Percentiles rank a stretch among this genome's conserved stretches.
These are phyloP conservation scores for Todiramphus chloris DNA, from an alignment of 2,113 vertebrate genomes.

Conservation along the genomic window DNA sequence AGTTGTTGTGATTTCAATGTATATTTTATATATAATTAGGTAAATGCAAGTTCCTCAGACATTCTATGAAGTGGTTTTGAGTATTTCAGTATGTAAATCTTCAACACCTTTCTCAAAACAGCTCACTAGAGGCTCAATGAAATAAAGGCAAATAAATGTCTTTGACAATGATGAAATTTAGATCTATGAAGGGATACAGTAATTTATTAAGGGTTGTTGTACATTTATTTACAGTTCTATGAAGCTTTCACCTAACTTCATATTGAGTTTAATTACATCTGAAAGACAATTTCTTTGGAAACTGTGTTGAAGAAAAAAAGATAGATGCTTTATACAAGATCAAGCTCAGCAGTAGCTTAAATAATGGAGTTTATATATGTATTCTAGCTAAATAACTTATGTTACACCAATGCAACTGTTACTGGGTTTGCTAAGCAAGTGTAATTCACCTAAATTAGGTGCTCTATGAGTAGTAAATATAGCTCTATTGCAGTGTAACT, in stretches of 20 bases:
- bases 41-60: not conserved
- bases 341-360: not conserved
- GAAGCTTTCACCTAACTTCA: not conserved
- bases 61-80: not conserved
- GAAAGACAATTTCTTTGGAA: not conserved
- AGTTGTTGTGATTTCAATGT: not conserved
- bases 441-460: not conserved
- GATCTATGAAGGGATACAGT: not conserved
- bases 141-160: slow-evolving; percentile 40
- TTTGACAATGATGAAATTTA: slow-evolving; percentile 23
- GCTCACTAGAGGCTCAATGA: not conserved
- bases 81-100: slow-evolving; percentile 4
- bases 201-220: not conserved
- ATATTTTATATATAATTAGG: not conserved
- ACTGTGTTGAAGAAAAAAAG: not conserved
- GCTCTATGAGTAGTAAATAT: not conserved
- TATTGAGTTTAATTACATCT: not conserved
- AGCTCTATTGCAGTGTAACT: not conserved
- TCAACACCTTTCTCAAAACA: not conserved
- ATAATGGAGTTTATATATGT: not conserved
- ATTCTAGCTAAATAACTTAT: not conserved
- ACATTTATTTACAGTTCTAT: not conserved
- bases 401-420: not conserved
- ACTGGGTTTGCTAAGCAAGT: not conserved
- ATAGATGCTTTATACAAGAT: not conserved